Conservation (phyloP, 2,888 invertebrate species). For the Drosophila hawaiiensis region DNA sequence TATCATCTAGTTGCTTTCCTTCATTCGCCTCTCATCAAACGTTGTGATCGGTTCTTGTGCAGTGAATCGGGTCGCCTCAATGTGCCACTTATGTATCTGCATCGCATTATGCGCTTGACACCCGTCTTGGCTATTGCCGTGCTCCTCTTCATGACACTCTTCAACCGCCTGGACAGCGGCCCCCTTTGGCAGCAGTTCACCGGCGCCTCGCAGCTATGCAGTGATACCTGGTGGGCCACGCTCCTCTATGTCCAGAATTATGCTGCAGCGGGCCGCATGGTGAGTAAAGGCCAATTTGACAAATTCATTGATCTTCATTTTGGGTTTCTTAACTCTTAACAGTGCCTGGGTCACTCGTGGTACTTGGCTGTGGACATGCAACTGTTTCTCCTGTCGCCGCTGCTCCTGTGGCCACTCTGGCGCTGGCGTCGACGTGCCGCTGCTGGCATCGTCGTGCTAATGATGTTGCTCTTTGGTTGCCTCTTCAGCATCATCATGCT, state of each 20-base stretch:
- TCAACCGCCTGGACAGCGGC: conserved; percentile 85
- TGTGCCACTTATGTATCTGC: conserved; percentile 75
- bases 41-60: neutral
- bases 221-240: conserved; percentile 84
- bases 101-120: conserved; percentile 85
- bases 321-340: too few species aligned
- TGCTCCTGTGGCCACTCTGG: conserved; percentile 86
- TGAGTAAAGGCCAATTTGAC: conserved; percentile 37
- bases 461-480: conserved; percentile 70
- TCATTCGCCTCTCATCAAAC: neutral
- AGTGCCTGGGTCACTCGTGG: conserved; percentile 87
- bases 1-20: neutral
- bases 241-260: conserved; percentile 86
- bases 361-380: conserved; percentile 87
- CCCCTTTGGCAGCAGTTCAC: conserved; percentile 83
- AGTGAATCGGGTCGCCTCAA: conserved; percentile 59
- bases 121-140: conserved; percentile 86
- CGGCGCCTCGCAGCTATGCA: conserved; percentile 66
- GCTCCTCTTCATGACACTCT: conserved; percentile 85
- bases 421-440: conserved; percentile 74
- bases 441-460: conserved; percentile 53
- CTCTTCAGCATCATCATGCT: conserved; percentile 72
- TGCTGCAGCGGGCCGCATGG: conserved; percentile 70
- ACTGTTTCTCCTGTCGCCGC: conserved; percentile 86
- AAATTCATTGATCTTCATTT: neutral